These are phyloP conservation scores for Arctia plantaginis DNA, from an alignment of 2,888 invertebrate species.

Conservation along the genomic window DNA sequence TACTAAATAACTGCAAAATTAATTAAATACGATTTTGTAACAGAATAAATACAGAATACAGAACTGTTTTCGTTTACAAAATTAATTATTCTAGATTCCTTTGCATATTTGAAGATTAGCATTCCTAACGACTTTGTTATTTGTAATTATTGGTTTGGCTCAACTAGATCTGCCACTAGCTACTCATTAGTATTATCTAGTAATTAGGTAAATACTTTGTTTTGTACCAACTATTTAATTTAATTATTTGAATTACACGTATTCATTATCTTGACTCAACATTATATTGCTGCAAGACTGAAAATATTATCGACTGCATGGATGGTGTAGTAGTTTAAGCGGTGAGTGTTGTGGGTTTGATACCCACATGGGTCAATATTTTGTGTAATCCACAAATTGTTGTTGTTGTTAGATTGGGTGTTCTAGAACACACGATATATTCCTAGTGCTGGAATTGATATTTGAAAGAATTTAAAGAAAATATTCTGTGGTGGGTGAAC, in stretches of 20 bases:
- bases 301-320: no score
- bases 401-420: no score
- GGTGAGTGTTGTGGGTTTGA: no score
- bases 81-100: background rate
- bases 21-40: background rate
- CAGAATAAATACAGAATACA: no score
- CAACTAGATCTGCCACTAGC: background rate
- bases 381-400: no score
- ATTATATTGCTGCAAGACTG: no score
- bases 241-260: background rate
- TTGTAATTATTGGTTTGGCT: background rate
- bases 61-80: no score
- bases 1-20: conserved; percentile 4
- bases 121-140: background rate
- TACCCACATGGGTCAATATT: no score
- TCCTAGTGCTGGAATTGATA: no score
- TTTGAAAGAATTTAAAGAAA: no score
- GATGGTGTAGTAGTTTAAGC: no score
- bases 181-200: background rate
- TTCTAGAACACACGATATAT: no score
- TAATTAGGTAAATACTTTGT: background rate
- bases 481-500: background rate
- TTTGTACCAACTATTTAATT: background rate
- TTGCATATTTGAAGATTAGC: background rate
- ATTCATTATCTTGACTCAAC: background rate